A percentile compares a stretch with the other conserved stretches of the same genome.
Evolutionary conservation across 2,113 vertebrate genomes (phyloP).

Genomic region (Nymphicus hollandicus): DNA sequence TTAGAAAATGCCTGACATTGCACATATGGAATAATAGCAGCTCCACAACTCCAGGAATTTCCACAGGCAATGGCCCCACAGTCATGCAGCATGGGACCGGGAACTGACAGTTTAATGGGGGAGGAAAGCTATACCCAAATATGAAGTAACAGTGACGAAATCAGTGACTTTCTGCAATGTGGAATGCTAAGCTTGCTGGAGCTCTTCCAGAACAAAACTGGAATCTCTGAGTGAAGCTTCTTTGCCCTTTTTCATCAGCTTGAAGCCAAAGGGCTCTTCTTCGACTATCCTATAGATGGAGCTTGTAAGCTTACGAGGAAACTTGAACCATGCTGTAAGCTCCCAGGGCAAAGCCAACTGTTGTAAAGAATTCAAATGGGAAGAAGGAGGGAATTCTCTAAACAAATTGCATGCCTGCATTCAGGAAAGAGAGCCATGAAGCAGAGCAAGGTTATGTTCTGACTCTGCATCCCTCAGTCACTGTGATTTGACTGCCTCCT

Average conservation of each 20-base stretch:
- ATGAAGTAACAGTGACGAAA: neutral
- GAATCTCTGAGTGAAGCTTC: neutral
- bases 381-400: neutral
- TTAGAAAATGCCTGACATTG: neutral
- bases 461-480: neutral
- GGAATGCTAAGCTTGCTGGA: neutral
- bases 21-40: neutral
- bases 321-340: neutral
- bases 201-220: neutral
- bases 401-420: neutral
- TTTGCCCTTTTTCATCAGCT: neutral
- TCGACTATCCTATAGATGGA: slow-evolving; percentile 33
- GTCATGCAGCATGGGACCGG: neutral
- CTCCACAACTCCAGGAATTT: neutral
- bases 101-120: neutral
- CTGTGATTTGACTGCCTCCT: neutral
- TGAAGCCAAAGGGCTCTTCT: neutral
- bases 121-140: neutral
- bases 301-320: slow-evolving; percentile 34
- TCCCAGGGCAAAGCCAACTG: neutral
- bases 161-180: neutral
- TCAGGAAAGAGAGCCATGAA: neutral
- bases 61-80: neutral
- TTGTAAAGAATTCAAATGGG: neutral
- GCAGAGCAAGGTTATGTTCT: neutral